Base-by-base conservation (phyloP, 2,888 invertebrate species). In the Philopedon plagiatum region DNA sequence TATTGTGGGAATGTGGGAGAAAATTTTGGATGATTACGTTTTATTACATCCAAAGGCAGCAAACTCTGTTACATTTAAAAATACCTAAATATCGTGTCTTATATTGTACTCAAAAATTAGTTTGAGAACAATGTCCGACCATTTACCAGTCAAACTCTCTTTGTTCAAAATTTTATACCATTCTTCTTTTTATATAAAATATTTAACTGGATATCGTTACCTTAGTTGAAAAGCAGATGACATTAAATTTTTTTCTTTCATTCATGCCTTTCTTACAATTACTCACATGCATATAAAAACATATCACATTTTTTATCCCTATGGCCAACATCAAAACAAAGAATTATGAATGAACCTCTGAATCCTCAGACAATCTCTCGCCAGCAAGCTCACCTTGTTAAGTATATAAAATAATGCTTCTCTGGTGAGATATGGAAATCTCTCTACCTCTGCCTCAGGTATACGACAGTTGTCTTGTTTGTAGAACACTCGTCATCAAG, bases 401-500 rank as follows among this genome's bases (percentile, higher is more conserved):
- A 19, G 34, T 66, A 66, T n/a, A n/a, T n/a, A 41, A 71, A 67
- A 72, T 70, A 56, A 70, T 63, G 56, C 39, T 39, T 56, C 46
- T n/a, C 11, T 37, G 26, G 37, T 67, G n/a, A 44, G 57, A 49
- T 66, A 72, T 72, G 67, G 66, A 72, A 67, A 72, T 65, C 58
- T 65, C 58, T 65, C 68, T 37, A 21, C 54, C 29, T 34, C 62
- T 21, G 26, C n/a, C 56, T 62, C 63, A 64, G 63, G 70, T 70
- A 72, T 71, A 44, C 44, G 46, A 57, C 57, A 19, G 60, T 69
- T 62, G 56, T 62, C 26, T 65, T 61, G 62, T 67, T 67, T 67
- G 62, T 73, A 68, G 34, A 56, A 58, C 62, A 63, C 63, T 56
- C 44, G 44, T 23, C 63, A 73, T 73, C 73, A 68, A 73, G 73